Evolutionary conservation across 1,140 invertebrate species (phyloP).

Genomic region (Drosophila varians): DNA sequence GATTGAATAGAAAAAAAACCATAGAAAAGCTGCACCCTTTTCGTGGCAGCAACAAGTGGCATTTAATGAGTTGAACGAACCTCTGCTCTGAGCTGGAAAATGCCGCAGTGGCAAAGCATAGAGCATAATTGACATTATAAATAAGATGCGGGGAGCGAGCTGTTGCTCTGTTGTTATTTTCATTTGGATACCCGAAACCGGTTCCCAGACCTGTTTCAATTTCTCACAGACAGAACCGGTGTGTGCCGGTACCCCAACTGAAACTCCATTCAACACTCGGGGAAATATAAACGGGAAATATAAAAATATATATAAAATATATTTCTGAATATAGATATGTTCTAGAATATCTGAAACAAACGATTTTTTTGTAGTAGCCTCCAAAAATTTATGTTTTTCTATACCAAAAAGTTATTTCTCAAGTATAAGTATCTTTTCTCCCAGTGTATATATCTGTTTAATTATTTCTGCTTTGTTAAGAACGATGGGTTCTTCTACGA

Average conservation of each 20-base stretch:
- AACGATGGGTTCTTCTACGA: conserved; percentile 13
- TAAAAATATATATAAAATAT: too few relatives aligned
- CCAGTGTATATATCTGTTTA: background rate
- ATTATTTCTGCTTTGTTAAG: conserved; percentile 12
- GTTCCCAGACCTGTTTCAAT: conserved; percentile 71
- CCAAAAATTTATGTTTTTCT: too few relatives aligned
- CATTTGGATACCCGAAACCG: conserved; percentile 55
- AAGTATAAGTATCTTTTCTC: background rate
- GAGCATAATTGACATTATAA: conserved; percentile 37
- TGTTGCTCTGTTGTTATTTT: conserved; percentile 58
- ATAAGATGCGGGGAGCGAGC: conserved; percentile 9
- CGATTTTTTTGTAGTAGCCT: too few relatives aligned
- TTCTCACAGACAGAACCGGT: conserved; percentile 61
- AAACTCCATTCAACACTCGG: conserved; percentile 28
- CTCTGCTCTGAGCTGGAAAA: conserved; percentile 44
- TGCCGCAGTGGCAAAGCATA: conserved; percentile 54
- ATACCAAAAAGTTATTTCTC: too few relatives aligned
- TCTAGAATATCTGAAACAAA: too few relatives aligned
- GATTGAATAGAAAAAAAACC: conserved; percentile 9
- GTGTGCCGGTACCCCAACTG: conserved; percentile 36
- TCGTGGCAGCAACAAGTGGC: conserved; percentile 69
- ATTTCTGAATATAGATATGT: too few relatives aligned
- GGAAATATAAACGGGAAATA: background rate
- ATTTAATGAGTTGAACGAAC: conserved; percentile 64
- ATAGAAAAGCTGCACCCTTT: conserved; percentile 48